Conservation (phyloP, 2,797 vertebrate genomes). For the Siniperca scherzeri region DNA sequence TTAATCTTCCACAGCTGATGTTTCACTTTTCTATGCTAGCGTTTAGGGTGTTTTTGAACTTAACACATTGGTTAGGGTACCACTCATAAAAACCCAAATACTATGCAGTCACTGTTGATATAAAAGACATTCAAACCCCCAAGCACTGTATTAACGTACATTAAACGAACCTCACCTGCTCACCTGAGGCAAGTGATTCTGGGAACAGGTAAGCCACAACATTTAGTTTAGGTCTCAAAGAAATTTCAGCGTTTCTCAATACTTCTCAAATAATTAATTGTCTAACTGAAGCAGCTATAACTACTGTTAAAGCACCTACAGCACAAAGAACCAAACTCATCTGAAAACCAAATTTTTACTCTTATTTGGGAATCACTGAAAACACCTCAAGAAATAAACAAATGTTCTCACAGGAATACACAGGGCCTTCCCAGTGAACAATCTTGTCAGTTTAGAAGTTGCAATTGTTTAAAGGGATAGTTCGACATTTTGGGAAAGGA, state of each 20-base stretch:
- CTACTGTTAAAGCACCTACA: slow-evolving; percentile 14
- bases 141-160: neutral
- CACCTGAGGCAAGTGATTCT: neutral
- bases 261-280: neutral
- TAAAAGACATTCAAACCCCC: neutral
- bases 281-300: slow-evolving; percentile 2
- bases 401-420: neutral
- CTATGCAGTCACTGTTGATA: neutral
- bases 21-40: slow-evolving; percentile 39
- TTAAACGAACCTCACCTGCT: neutral
- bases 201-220: neutral
- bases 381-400: neutral
- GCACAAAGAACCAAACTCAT: neutral
- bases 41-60: neutral
- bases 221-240: neutral
- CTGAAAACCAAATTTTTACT: neutral
- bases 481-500: neutral
- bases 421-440: neutral
- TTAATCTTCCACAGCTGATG: slow-evolving; percentile 40
- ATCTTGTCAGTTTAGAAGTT: neutral
- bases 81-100: neutral
- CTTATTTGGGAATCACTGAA: neutral
- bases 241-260: neutral
- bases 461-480: neutral
- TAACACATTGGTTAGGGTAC: neutral